phyloP scores from a whole-genome alignment of 2,888 invertebrate genomes.

The Argyresthia goedartella region DNA sequence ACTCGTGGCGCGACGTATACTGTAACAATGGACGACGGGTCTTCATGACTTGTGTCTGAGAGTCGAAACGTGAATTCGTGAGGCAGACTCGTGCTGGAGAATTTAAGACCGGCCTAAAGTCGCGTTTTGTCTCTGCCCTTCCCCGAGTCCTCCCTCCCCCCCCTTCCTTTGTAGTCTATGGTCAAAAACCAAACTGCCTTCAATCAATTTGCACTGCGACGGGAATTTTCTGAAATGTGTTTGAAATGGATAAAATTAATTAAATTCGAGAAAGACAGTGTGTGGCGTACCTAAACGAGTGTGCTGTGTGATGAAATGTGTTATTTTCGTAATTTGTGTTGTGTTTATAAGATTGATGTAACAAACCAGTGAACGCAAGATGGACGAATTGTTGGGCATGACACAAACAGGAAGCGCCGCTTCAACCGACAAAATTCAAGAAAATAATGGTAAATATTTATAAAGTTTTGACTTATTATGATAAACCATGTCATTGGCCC shows the following conservation, averaged over 20 bases:
- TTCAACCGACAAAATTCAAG: conserved; percentile 63
- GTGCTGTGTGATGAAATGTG: conserved; percentile 38
- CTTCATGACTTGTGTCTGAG: no score
- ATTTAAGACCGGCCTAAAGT: no score
- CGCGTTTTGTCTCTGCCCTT: no score
- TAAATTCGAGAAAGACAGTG: conserved; percentile 45
- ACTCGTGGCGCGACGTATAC: no score
- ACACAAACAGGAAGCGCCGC: conserved; percentile 68
- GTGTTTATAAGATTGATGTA: conserved; percentile 60
- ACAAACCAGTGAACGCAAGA: conserved; percentile 67
- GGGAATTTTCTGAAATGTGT: conserved; percentile 42
- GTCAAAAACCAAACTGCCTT: no score
- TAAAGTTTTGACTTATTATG: no score
- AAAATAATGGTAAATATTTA: conserved; percentile 44
- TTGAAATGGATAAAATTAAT: conserved; percentile 46
- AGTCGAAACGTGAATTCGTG: no score
- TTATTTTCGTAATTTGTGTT: conserved; percentile 1
- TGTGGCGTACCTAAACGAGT: conserved; percentile 33
- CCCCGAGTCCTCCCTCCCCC: no score
- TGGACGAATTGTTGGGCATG: conserved; percentile 71
- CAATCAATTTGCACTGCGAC: conserved; percentile 2
- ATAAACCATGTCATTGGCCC: no score
- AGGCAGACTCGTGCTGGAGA: no score
- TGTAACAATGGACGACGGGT: no score
- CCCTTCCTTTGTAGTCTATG: not conserved